Evolutionary conservation across 2,797 vertebrate species (phyloP), one percentile per base, ranked within the genome.

Genomic region (Anomalospiza imberbis): DNA sequence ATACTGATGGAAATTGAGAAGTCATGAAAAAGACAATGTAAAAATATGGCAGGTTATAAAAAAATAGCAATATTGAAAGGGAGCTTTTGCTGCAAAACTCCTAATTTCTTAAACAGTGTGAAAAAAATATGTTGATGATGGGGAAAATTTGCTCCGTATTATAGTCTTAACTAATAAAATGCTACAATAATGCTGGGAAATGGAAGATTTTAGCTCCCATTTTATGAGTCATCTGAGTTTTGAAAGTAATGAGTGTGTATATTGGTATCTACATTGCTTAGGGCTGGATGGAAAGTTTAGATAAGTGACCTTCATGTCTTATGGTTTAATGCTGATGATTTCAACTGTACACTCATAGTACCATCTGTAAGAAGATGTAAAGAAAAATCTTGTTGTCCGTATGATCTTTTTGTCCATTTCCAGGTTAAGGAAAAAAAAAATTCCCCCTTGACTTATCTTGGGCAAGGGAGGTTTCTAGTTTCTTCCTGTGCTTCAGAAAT

Each of bases 161-260:
- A 62, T 29, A 53, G 63, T 67, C 85, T 67, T 84, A 88, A 85
- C 73, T 81, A 92, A 89, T 88, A 88, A 83, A 93, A 91, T 83
- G 15, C 28, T 88, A 62, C 53, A 91, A 70, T 92, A 81, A 77
- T 89, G 72, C 51, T 53, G 25, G 66, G 51, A 93, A 95, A 92
- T 70, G 7, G 57, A 81, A 91, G 62, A 86, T 88, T 93, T 91
- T 91, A 89, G 62, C 7, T 93, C 73, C 25, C 19, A 17, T 75
- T 94, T 95, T 88, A 75, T 89, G 91, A 91, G 48, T 81, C 91
- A 83, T 91, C 71, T 70, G 67, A 88, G 89, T 74, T 94, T 95
- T 89, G 34, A 81, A 77, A 78, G 36, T 93, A 92, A 95, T 85
- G 63, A 92, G 32, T 60, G 32, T 72, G 32, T 72, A 42, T 81